These are phyloP conservation scores for Palythoa grandiflora DNA, from an alignment of 92 coral and sea anemone genomes.

Conservation along the genomic window DNA sequence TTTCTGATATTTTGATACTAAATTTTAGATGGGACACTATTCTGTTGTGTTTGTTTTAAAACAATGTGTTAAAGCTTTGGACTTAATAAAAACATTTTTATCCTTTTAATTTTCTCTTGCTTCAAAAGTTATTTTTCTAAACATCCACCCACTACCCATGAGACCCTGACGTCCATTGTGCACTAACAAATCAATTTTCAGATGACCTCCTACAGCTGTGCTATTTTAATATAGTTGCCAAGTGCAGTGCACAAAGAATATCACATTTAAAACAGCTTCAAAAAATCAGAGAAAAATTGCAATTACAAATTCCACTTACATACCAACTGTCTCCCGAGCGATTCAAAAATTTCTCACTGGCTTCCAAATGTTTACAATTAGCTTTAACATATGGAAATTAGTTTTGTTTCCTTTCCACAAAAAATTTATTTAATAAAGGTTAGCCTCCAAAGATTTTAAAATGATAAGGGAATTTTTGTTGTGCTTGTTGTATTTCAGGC, in stretches of 20 bases:
- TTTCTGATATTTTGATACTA: too few species aligned
- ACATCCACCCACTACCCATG: too few species aligned
- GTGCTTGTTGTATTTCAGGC: not conserved
- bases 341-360: not conserved
- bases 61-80: too few species aligned
- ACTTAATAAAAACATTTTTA: too few species aligned
- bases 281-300: not conserved
- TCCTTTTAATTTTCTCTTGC: too few species aligned
- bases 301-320: not conserved
- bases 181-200: too few species aligned
- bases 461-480: not conserved
- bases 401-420: not conserved
- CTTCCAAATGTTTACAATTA: not conserved
- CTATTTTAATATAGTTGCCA: too few species aligned
- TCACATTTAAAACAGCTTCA: not conserved
- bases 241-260: not conserved
- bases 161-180: too few species aligned
- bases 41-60: too few species aligned
- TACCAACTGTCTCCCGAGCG: not conserved
- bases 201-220: too few species aligned
- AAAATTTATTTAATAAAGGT: not conserved
- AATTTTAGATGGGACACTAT: too few species aligned
- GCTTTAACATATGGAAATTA: conserved; percentile 2
- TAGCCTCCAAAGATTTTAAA: not conserved
- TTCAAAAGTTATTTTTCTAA: too few species aligned